Base-by-base conservation (phyloP, 2,888 invertebrate species). In the Aethes cnicana region DNA sequence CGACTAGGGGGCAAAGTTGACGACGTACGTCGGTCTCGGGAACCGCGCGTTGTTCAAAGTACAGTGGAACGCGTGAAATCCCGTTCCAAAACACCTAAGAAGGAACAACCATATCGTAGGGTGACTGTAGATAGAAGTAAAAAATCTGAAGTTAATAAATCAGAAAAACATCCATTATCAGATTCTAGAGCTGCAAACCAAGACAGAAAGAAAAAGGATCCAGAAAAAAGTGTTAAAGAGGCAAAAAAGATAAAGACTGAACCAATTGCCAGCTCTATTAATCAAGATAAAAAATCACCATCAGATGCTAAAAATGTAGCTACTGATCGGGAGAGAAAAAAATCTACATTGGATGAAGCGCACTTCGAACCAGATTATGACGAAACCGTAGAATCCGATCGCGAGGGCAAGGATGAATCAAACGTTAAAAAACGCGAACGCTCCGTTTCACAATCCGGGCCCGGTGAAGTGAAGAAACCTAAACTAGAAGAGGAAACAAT, bases 331-430 rank as follows among this genome's bases (percentile, higher is more conserved):
- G 91, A 92, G 69, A 83, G 92, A 57, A 93, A 94, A 62, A 93
- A 94, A 64, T 91, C 93, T 5, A 91, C 92, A 4, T 77, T 94
- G 30, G 94, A 95, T 63, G 95, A 95, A 77, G 92, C 94, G 0
- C 93, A 90, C 67, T 94, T 94, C 68, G 94, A 93, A 66, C 94
- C 94, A 0, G 94, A 95, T 70, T 94, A 95, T 73, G 94, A 94
- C 59, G 92, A 91, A 66, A 86, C 80, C 47, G 77, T 90, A 11
- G 90, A 92, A 61, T 89, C 93, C 3, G 94, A 94, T 54, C 91
- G 87, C 12, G 94, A 94, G 61, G 83, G 86, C 1, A 93, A 93
- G 55, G 91, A 90, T 8, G 92, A 92, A 23, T 25, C 25, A 20
- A 64, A 62, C 23, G 64, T 60, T 8, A 86, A 85, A 61, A 89